Evolutionary conservation across 2,888 invertebrate genomes (phyloP), one percentile per base, ranked within the genome.

Genomic region (Cetonia aurata): DNA sequence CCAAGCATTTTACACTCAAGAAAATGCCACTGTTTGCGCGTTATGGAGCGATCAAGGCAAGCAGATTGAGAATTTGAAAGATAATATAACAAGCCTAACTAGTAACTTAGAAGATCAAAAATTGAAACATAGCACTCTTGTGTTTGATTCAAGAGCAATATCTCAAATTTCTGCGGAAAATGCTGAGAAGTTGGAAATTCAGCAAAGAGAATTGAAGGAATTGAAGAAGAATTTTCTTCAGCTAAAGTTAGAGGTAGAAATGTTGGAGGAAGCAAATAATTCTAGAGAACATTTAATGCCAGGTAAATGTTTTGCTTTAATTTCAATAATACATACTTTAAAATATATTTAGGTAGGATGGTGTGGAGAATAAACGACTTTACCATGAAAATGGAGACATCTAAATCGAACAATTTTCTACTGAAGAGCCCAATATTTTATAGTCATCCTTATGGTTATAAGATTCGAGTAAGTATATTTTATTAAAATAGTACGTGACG

Each of bases 311-410:
- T 25, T 19, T 41, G 19, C 42, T 41, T 37, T 12, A n/a, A n/a
- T 67, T 46, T 41, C 48, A 62, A 52, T 13, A 17, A 65, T 55
- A 41, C 60, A 41, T 37, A 25, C 1, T 67, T 6, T 37, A 37
- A 10, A 37, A 37, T 37, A 37, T 10, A 76, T 78, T 59, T 78
- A 88, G 90, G 92, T 0, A 88, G 89, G 72, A 81, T 92, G 25
- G 86, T 93, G 48, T 93, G 93, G 93, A 87, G 90, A 76, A 90
- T 93, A 77, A 89, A 89, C 71, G 87, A 90, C 73, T 92, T 90
- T 77, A 83, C 87, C 0, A 85, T 88, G 9, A 89, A 92, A 74
- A 87, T 93, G 85, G 89, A 88, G 62, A 89, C 90, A 17, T 90
- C 93, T 0, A 91, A 89, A 76, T 89, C 90, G 52, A 89, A 87